Percentiles rank a stretch among this genome's conserved stretches.
Conservation (phyloP, 2,888 invertebrate genomes). For the Hirtodrosophila confusa region DNA sequence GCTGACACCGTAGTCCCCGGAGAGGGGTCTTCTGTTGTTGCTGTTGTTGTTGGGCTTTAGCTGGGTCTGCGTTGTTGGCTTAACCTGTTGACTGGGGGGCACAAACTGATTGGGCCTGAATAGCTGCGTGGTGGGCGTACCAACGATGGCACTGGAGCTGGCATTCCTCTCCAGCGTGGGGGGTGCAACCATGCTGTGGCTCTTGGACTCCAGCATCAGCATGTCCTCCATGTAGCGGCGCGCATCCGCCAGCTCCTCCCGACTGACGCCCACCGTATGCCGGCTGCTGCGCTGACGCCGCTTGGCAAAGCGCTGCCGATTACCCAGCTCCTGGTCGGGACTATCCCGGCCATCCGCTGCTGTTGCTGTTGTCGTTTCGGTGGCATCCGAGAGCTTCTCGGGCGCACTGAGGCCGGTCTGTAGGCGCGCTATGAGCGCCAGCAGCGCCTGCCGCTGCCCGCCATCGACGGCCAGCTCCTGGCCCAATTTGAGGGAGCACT, state of each 20-base stretch:
- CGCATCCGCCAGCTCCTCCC: constrained; percentile 92
- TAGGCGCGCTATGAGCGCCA: constrained; percentile 89
- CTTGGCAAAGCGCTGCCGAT: constrained; percentile 85
- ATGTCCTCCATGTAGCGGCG: constrained; percentile 90
- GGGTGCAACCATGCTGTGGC: constrained; percentile 76
- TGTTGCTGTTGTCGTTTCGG: not conserved
- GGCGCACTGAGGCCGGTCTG: constrained; percentile 86
- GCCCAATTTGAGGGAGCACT: constrained; percentile 88
- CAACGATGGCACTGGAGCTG: constrained; percentile 84
- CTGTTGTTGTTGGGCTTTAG: constrained; percentile 4
- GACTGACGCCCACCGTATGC: constrained; percentile 93
- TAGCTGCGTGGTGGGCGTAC: constrained; percentile 58
- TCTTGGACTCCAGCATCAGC: constrained; percentile 83
- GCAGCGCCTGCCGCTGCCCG: constrained; percentile 86
- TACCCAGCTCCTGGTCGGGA: constrained; percentile 79
- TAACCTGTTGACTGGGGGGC: constrained; percentile 33
- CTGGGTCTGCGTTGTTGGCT: constrained; percentile 5
- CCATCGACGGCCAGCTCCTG: constrained; percentile 85
- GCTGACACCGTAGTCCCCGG: constrained; percentile 78
- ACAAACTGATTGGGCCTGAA: constrained; percentile 83
- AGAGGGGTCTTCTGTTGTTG: constrained; percentile 65
- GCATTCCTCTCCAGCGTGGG: constrained; percentile 84
- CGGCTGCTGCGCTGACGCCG: constrained; percentile 88
- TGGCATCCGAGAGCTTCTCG: constrained; percentile 64
- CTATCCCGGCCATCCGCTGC: constrained; percentile 9